A percentile compares a stretch with the other conserved stretches of the same genome.
Conservation (phyloP, 1,140 invertebrate genomes). For the Pinna nobilis region DNA sequence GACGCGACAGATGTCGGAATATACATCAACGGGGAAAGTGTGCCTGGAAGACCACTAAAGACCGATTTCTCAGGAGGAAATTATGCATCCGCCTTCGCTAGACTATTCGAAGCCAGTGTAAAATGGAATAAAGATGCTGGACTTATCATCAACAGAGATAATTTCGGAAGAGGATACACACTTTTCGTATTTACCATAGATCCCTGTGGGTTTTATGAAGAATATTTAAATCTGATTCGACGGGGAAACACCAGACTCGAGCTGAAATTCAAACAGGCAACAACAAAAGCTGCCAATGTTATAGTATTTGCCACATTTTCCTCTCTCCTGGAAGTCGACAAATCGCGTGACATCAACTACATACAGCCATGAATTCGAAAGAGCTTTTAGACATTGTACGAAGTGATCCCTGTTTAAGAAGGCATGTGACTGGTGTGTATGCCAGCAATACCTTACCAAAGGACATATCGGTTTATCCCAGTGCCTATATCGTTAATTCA, state of each 20-base stretch:
- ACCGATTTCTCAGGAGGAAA: conserved; percentile 5
- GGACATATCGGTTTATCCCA: neutral
- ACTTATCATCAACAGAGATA: conserved; percentile 5
- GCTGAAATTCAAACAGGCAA: conserved; percentile 21
- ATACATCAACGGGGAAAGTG: conserved; percentile 34
- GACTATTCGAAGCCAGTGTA: conserved; percentile 20
- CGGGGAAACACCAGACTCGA: conserved; percentile 29
- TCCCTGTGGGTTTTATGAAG: conserved; percentile 25
- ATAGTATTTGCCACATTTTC: conserved; percentile 24
- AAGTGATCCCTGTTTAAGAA: neutral
- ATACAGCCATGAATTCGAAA: conserved; percentile 9
- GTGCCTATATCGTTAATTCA: neutral
- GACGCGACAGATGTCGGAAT: conserved; percentile 7
- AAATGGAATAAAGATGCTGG: conserved; percentile 33
- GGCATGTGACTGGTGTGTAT: neutral
- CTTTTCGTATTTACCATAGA: conserved; percentile 18
- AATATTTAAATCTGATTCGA: conserved; percentile 33
- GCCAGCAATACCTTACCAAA: conserved; percentile 1
- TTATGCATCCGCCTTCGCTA: neutral
- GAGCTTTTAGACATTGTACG: too few species aligned
- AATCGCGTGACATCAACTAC: conserved; percentile 28
- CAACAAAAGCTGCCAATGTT: conserved; percentile 15
- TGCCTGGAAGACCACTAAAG: conserved; percentile 27
- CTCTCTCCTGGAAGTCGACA: conserved; percentile 19
- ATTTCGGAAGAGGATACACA: conserved; percentile 12